Evolutionary conservation across 2,888 invertebrate genomes (phyloP).

Genomic region (Venusia cambrica): DNA sequence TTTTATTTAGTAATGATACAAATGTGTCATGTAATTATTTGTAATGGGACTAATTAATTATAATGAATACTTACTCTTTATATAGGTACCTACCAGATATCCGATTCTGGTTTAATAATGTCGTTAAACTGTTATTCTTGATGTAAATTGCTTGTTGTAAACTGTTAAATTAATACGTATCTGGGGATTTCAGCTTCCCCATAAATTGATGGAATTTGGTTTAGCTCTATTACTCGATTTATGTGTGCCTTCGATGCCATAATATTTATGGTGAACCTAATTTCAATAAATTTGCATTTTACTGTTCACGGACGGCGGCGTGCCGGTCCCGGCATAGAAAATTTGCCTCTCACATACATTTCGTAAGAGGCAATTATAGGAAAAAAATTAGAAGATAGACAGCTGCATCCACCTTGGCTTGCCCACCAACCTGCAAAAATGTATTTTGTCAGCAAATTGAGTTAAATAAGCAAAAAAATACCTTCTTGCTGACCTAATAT

Average conservation of each 20-base stretch:
- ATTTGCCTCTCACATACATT: no score
- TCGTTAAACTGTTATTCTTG: constrained; percentile 24
- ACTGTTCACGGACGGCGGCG: constrained; percentile 55
- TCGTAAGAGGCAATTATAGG: no score
- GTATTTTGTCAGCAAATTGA: no score
- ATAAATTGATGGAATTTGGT: constrained; percentile 51
- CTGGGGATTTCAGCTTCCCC: constrained; percentile 43
- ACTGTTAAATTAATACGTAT: constrained; percentile 43
- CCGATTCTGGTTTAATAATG: constrained; percentile 19
- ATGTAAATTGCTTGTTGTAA: constrained; percentile 25
- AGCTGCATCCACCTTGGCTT: no score
- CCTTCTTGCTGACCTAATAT: no score
- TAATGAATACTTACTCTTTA: no score
- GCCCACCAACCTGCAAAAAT: no score
- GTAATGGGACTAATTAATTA: no score
- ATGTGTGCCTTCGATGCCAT: constrained; percentile 45
- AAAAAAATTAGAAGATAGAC: no score
- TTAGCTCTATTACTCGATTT: constrained; percentile 55
- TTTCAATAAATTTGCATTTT: constrained; percentile 58
- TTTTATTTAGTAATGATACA: constrained; percentile 26
- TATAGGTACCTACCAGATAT: no score
- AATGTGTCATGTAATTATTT: no score
- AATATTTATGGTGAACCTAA: constrained; percentile 57
- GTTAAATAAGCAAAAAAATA: no score
- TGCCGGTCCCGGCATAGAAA: constrained; percentile 29